Percentiles rank a stretch among this genome's conserved stretches.
These are phyloP conservation scores for Boleophthalmus pectinirostris DNA, from an alignment of 2,113 vertebrate species.

Conservation along the genomic window DNA sequence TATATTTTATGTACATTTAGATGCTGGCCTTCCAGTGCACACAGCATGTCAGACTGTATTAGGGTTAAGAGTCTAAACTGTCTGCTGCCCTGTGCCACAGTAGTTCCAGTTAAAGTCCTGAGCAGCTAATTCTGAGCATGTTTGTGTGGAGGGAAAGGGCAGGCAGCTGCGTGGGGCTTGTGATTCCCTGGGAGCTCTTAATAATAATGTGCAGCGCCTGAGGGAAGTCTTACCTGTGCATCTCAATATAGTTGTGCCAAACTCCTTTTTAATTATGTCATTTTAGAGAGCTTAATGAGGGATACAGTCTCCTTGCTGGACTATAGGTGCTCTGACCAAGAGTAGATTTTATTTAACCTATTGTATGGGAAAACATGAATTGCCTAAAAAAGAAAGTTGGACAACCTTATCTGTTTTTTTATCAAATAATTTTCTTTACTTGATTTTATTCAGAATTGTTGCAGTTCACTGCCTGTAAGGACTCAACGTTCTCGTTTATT, in stretches of 20 bases:
- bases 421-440: conserved; percentile 9
- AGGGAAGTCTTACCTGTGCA: conserved; percentile 33
- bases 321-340: conserved; percentile 22
- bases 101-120: conserved; percentile 36
- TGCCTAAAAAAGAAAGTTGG: neutral
- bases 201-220: conserved; percentile 31
- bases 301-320: conserved; percentile 12
- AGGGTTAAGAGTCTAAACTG: conserved; percentile 55
- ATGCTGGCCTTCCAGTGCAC: conserved; percentile 47
- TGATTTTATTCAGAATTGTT: conserved; percentile 38
- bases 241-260: conserved; percentile 70
- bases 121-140: conserved; percentile 41
- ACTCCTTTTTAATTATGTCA: conserved; percentile 32
- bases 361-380: neutral
- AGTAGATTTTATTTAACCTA: conserved; percentile 7
- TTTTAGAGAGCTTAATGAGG: neutral
- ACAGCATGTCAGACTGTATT: conserved; percentile 58
- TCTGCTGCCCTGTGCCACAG: conserved; percentile 55
- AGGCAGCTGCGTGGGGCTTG: conserved; percentile 38
- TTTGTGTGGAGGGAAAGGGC: conserved; percentile 26
- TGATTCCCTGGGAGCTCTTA: conserved; percentile 32
- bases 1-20: conserved; percentile 43
- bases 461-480: conserved; percentile 51
- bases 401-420: neutral
- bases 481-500: conserved; percentile 21